These are phyloP conservation scores for Trichomalopsis sarcophagae DNA, from an alignment of 1,140 invertebrate species.

Conservation along the genomic window DNA sequence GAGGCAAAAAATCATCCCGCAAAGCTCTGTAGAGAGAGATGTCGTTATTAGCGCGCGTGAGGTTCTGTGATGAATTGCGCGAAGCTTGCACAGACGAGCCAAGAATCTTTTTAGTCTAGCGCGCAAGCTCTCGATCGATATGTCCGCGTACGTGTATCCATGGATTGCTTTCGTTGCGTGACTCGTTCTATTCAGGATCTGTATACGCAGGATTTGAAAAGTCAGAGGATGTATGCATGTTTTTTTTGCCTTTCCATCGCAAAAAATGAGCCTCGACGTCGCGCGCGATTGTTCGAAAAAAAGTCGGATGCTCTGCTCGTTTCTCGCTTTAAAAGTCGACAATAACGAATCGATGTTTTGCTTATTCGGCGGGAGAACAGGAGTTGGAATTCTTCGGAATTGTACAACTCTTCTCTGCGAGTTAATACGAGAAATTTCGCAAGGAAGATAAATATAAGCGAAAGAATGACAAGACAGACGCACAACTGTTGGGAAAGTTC, in stretches of 20 bases:
- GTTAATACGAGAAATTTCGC: slow-evolving; percentile 9
- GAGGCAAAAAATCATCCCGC: too few species aligned
- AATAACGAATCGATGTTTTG: neutral
- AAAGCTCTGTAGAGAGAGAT: neutral
- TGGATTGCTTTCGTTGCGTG: too few species aligned
- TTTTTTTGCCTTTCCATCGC: too few species aligned
- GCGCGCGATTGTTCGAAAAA: too few species aligned
- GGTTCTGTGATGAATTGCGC: too few species aligned
- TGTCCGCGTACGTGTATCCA: too few species aligned
- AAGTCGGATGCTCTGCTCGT: too few species aligned
- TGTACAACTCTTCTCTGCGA: neutral
- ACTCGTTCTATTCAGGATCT: too few species aligned
- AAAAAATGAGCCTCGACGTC: too few species aligned
- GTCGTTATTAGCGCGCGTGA: neutral
- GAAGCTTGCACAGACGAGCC: neutral
- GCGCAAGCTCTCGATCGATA: neutral
- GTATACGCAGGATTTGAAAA: too few species aligned
- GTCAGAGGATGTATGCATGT: too few species aligned
- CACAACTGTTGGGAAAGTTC: neutral
- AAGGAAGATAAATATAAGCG: neutral
- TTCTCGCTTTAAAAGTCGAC: neutral
- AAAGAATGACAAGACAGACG: neutral
- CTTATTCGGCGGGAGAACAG: neutral
- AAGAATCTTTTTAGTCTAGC: neutral
- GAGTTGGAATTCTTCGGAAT: neutral